Percentiles rank a stretch among this genome's conserved stretches.
Conservation (phyloP, 2,797 vertebrate species). For the Centropyge bicolor region DNA sequence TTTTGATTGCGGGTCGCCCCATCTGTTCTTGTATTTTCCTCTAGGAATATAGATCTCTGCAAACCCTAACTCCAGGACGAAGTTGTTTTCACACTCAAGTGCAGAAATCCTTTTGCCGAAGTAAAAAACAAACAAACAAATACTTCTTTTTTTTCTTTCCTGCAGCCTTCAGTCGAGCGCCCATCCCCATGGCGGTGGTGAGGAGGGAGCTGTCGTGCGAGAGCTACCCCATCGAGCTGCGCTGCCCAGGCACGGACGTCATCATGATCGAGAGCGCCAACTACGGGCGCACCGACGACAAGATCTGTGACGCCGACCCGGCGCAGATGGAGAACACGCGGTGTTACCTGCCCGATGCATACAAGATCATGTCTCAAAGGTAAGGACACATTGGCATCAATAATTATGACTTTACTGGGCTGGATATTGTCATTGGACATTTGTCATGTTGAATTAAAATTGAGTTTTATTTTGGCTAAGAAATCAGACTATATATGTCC, state of each 20-base stretch:
- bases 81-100: conserved; percentile 15
- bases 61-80: not conserved
- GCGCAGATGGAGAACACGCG: conserved; percentile 99
- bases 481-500: no score
- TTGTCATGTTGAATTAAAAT: no score
- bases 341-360: conserved; percentile 98
- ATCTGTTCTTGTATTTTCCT: conserved; percentile 46
- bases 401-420: not conserved
- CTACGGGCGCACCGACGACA: conserved; percentile 98
- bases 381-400: conserved; percentile 60
- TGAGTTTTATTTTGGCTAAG: not conserved
- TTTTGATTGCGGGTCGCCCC: conserved; percentile 61
- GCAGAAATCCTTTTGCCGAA: not conserved
- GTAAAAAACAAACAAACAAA: not conserved
- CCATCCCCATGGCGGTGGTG: conserved; percentile 98
- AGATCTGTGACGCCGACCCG: conserved; percentile 98
- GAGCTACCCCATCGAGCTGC: conserved; percentile 98
- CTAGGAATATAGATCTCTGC: conserved; percentile 18
- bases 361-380: conserved; percentile 99
- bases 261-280: conserved; percentile 99
- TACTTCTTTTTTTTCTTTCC: not conserved
- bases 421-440: no score
- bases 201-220: conserved; percentile 98
- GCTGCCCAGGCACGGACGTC: conserved; percentile 98
- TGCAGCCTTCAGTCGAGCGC: conserved; percentile 94